Conservation (phyloP, 2,113 vertebrate species). For the Eublepharis macularius region DNA sequence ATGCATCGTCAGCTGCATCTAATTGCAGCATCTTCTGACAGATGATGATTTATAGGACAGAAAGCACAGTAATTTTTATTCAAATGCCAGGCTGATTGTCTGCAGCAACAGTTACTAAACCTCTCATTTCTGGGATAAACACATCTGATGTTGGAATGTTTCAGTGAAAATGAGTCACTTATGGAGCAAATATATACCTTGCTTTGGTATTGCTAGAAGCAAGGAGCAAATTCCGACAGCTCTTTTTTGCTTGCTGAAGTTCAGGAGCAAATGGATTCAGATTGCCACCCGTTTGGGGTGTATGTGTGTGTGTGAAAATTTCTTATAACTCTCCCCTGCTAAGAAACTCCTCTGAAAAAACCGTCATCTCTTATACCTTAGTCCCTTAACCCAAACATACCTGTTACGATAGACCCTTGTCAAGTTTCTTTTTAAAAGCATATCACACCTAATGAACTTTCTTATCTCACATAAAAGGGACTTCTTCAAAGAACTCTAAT, state of each 20-base stretch:
- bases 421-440: slow-evolving; percentile 54
- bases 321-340: background rate
- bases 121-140: slow-evolving; percentile 26
- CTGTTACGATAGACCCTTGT: slow-evolving; percentile 45
- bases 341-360: background rate
- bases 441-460: slow-evolving; percentile 56
- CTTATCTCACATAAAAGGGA: slow-evolving; percentile 61
- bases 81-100: slow-evolving; percentile 10
- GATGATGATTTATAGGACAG: slow-evolving; percentile 16
- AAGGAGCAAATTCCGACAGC: background rate
- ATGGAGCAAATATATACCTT: background rate
- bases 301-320: no score
- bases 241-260: background rate
- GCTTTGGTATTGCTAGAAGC: background rate
- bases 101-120: slow-evolving; percentile 11
- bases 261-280: background rate
- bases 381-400: slow-evolving; percentile 42
- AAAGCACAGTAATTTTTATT: background rate
- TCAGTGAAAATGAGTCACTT: slow-evolving; percentile 29
- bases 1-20: slow-evolving; percentile 17
- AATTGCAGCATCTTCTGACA: background rate
- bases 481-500: slow-evolving; percentile 62
- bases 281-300: background rate
- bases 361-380: slow-evolving; percentile 38
- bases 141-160: slow-evolving; percentile 33